Base-by-base conservation (phyloP, 2,888 invertebrate genomes). In the Spisula solida region DNA sequence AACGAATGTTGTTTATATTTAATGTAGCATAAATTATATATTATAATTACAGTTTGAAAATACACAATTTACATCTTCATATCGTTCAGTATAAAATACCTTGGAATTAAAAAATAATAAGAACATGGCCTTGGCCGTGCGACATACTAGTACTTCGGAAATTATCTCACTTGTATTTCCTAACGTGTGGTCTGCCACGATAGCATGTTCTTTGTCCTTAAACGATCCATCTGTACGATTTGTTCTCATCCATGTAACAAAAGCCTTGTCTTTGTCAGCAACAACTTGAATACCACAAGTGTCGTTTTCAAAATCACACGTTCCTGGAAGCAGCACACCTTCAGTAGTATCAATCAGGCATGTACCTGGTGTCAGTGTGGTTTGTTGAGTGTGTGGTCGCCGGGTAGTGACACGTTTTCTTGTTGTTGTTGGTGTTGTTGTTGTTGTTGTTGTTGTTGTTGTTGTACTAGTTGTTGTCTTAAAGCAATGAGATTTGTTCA, bases 221-320 rank as follows among this genome's bases (percentile, higher is more conserved):
- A 6, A 18, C 10, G 8, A 8, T 0, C 70, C 81, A 55, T 81
- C 31, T 31, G 70, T 47, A 14, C 48, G 18, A n/a, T 86, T 70
- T 18, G 66, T 80, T 83, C 87, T 55, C n/a, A 4, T 48, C 91
- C 91, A 91, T 18, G 81, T 80, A 0, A 86, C 81, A 1, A n/a
- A 16, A 8, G 20, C 12, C 14, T 82, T 55, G 0, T 31, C 34
- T 2, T 48, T 29, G 60, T 78, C 85, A 14, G 85, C 25, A 31
- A 51, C 41, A n/a, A 91, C 31, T 31, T 56, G 84, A 51, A 85
- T 81, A 8, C 81, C 86, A 70, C 91, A 91, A 10, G 75, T 78
- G 47, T 34, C 81, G 1, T 84, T 88, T 48, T 91, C 91, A 79
- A 91, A 91, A 48, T 89, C 82, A 70, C 91, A 91, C 16, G 89